phyloP scores from a whole-genome alignment of 1,140 invertebrate genomes.

The Leptinotarsa lineolata region DNA sequence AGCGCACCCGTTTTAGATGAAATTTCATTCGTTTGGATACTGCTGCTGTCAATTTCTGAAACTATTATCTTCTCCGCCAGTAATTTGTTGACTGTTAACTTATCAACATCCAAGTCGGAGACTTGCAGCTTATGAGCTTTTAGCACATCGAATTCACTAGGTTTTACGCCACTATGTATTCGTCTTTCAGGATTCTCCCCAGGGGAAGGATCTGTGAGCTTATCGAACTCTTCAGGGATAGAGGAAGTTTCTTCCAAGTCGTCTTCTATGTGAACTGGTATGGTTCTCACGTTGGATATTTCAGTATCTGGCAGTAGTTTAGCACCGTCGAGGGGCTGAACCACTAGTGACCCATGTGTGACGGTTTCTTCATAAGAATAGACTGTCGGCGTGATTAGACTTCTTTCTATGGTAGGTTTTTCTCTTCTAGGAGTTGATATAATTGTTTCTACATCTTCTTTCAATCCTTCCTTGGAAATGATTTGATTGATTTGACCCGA shows the following conservation, averaged over 20 bases:
- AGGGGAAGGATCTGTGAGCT: constrained; percentile 37
- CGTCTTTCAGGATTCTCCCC: constrained; percentile 1
- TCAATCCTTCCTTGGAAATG: neutral
- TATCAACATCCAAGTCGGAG: constrained; percentile 75
- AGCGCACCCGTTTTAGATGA: constrained; percentile 67
- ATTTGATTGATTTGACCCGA: neutral
- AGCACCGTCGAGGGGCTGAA: constrained; percentile 47
- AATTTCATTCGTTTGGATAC: constrained; percentile 70
- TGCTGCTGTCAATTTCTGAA: constrained; percentile 75
- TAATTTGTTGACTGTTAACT: constrained; percentile 73
- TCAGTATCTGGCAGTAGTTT: constrained; percentile 42
- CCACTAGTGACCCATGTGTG: constrained; percentile 52
- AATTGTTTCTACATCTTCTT: neutral
- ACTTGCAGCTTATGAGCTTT: constrained; percentile 67
- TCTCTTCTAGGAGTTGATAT: constrained; percentile 19
- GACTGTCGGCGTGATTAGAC: constrained; percentile 58
- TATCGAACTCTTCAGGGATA: constrained; percentile 49
- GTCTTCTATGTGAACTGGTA: constrained; percentile 34
- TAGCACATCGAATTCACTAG: constrained; percentile 51
- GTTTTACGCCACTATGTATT: constrained; percentile 26
- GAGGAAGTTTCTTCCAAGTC: constrained; percentile 49
- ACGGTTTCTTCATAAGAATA: constrained; percentile 50
- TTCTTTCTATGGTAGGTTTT: constrained; percentile 55
- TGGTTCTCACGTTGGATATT: constrained; percentile 33
- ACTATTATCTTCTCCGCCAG: constrained; percentile 77